Percentiles rank a stretch among this genome's conserved stretches.
Evolutionary conservation across 1,140 invertebrate genomes (phyloP).

Genomic region (Notospermus geniculatus): DNA sequence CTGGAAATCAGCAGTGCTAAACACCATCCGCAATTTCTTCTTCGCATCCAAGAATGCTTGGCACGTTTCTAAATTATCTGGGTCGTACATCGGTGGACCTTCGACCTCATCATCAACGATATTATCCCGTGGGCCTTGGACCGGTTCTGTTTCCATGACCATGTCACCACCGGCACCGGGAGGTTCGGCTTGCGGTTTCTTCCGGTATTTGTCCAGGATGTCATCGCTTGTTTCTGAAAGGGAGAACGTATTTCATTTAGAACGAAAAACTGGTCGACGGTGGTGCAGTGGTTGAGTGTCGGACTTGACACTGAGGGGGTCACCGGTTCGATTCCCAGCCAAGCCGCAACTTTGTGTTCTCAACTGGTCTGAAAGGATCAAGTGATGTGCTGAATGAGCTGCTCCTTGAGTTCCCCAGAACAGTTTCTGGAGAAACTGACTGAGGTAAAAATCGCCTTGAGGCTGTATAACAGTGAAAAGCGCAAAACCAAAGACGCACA

Average conservation of each 20-base stretch:
- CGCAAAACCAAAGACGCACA: no score
- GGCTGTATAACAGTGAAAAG: no score
- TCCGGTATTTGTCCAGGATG: constrained; percentile 91
- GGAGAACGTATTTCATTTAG: constrained; percentile 8
- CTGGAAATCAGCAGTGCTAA: constrained; percentile 68
- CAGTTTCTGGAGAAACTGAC: no score
- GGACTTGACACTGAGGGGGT: no score
- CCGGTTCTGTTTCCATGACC: neutral
- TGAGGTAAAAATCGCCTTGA: no score
- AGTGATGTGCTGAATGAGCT: no score
- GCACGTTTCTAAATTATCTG: constrained; percentile 64
- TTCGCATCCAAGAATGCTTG: constrained; percentile 81
- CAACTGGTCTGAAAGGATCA: no score
- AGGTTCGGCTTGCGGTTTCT: constrained; percentile 59
- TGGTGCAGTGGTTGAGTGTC: no score
- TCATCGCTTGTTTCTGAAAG: constrained; percentile 78
- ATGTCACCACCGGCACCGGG: constrained; percentile 4
- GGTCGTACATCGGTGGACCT: constrained; percentile 64
- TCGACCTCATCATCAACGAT: constrained; percentile 55
- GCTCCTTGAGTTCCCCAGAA: no score
- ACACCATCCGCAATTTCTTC: constrained; percentile 84
- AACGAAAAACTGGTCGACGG: no score
- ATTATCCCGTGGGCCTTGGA: constrained; percentile 29
- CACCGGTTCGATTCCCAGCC: no score
- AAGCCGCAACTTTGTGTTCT: no score